A percentile compares a stretch with the other conserved stretches of the same genome.
phyloP scores from a whole-genome alignment of 2,888 invertebrate species.

The Acronicta alni region DNA sequence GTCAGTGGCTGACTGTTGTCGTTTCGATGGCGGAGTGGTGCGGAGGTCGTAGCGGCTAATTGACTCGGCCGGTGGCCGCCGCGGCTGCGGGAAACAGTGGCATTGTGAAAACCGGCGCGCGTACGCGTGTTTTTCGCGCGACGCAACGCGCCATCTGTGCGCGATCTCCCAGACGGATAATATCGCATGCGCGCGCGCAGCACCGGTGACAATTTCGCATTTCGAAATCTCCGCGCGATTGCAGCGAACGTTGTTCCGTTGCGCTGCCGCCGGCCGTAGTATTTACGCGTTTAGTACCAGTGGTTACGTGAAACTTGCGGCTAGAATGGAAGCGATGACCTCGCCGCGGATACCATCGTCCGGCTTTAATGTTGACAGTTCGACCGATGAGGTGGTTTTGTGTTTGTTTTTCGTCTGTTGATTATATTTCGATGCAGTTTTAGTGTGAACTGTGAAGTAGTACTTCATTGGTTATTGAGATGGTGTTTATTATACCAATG shows the following conservation, averaged over 20 bases:
- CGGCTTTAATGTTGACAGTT: slow-evolving; percentile 58
- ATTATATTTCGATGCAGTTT: slow-evolving; percentile 56
- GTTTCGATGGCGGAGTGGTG: slow-evolving; percentile 67
- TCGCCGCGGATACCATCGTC: slow-evolving; percentile 66
- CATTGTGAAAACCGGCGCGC: slow-evolving; percentile 80
- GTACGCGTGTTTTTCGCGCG: slow-evolving; percentile 78
- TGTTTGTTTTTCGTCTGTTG: slow-evolving; percentile 74
- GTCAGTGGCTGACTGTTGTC: slow-evolving; percentile 56
- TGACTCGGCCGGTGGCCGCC: slow-evolving; percentile 53
- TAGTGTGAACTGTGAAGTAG: slow-evolving; percentile 50
- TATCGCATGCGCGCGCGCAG: slow-evolving; percentile 61
- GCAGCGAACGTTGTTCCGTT: slow-evolving; percentile 69
- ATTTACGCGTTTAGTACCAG: slow-evolving; percentile 65
- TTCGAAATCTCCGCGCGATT: slow-evolving; percentile 76
- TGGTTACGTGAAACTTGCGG: slow-evolving; percentile 66
- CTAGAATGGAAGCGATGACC: slow-evolving; percentile 80
- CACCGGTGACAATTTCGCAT: slow-evolving; percentile 76
- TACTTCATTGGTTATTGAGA: background rate
- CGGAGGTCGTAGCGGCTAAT: slow-evolving; percentile 63
- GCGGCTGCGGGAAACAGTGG: slow-evolving; percentile 77
- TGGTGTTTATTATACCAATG: background rate
- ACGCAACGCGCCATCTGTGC: slow-evolving; percentile 60
- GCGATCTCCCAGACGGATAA: slow-evolving; percentile 60
- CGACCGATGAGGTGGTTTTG: slow-evolving; percentile 77
- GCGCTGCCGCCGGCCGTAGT: slow-evolving; percentile 58